A percentile compares a stretch with the other conserved stretches of the same genome.
These are phyloP conservation scores for Imbricaverruca yamaguchii DNA, from an alignment of 2,888 invertebrate genomes.

Conservation along the genomic window DNA sequence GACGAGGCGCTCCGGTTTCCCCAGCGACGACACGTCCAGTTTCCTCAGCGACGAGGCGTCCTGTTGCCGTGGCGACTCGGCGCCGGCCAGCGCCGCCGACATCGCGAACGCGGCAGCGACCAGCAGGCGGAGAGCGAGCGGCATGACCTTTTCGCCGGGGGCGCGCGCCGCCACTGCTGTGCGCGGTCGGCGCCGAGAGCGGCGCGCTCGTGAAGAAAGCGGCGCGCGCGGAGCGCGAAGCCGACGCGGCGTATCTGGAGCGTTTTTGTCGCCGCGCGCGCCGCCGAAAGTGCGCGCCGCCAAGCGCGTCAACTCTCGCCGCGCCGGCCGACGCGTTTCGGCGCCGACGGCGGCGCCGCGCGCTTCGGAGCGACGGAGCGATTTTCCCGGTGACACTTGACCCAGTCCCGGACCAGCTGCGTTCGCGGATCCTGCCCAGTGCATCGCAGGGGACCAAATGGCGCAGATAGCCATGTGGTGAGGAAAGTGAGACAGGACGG, in stretches of 20 bases:
- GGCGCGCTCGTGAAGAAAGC: background rate
- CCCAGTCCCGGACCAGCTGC: no score
- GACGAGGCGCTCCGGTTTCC: background rate
- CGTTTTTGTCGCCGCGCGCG: background rate
- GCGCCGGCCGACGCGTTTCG: no score
- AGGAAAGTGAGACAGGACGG: no score
- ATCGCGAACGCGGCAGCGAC: background rate
- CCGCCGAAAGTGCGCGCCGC: conserved; percentile 5
- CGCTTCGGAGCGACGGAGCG: no score
- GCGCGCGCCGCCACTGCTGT: background rate
- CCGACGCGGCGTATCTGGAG: background rate
- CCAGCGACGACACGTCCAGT: no score
- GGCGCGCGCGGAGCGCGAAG: background rate
- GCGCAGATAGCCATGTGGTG: no score
- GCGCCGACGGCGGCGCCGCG: no score
- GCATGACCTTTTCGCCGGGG: background rate
- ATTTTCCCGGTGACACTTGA: no score
- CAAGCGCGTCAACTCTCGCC: background rate
- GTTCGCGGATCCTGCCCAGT: no score
- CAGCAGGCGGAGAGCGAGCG: background rate
- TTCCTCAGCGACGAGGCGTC: background rate
- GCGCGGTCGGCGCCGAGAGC: background rate
- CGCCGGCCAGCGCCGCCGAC: background rate
- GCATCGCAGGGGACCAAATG: no score
- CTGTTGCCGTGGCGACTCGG: background rate